Evolutionary conservation across 2,888 invertebrate species (phyloP), one percentile per base, ranked within the genome.

Genomic region (Netelia inedita): DNA sequence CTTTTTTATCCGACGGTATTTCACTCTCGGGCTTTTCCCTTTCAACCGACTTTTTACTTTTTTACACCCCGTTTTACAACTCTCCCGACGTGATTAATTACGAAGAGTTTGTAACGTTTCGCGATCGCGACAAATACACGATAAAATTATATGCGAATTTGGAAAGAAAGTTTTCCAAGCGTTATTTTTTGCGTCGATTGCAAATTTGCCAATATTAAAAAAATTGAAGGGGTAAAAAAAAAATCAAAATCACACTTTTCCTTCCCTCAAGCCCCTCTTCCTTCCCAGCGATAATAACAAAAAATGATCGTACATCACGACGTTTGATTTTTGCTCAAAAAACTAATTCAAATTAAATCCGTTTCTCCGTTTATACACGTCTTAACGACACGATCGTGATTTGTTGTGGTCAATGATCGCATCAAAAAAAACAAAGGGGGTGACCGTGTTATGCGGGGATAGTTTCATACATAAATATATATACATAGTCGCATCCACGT

Each of bases 331-430:
- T 5, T 28, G 0, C 28, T 28, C 5, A 6, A 28, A 28, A 6
- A 28, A 28, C 3, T 28, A 28, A 28, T 28, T 6, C 2, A 28
- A 28, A 28, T 28, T 6, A 28, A 46, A 46, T 46, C 10, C 2
- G 1, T 46, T 14, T 46, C 8, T 46, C 1, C 14, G 9, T 46
- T 14, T 46, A 46, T 10, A 46, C 14, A 57, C 16, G 16, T 57
- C 16, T 57, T 57, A 57, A 57, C 16, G 21, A 43, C 11, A 59
- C 66, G 69, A 75, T 59, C 55, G 86, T 75, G 83, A 86, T 86
- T 86, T 82, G 73, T 86, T 78, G 83, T 72, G 75, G 65, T 21
- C 65, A 72, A 66, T 55, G 57, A 66, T 81, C 46, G 53, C 23
- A 59, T 59, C 16, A 35, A 19, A 10, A 23, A 0, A n/a, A 65